Conservation (phyloP, 2,888 invertebrate genomes). For the Lithophane leautieri region DNA sequence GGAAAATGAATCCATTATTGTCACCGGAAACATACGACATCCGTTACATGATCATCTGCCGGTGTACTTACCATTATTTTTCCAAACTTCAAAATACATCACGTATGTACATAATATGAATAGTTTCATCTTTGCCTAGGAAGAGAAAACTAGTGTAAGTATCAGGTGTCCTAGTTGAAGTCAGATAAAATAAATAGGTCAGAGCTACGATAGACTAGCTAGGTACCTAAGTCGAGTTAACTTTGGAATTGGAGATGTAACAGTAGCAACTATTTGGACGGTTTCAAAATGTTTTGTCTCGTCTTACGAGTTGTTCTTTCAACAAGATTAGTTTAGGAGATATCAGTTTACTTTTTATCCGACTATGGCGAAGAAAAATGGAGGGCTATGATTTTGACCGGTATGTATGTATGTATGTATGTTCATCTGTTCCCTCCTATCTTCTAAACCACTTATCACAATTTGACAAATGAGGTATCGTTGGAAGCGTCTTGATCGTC, state of each 20-base stretch:
- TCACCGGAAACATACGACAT: too few species aligned
- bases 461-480: too few species aligned
- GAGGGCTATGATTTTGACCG: too few species aligned
- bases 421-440: too few species aligned
- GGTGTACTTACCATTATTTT: too few species aligned
- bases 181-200: slow-evolving; percentile 43
- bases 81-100: neutral
- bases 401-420: too few species aligned
- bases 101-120: slow-evolving; percentile 21
- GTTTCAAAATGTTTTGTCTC: slow-evolving; percentile 5
- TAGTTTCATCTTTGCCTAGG: slow-evolving; percentile 10
- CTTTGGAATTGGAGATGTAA: slow-evolving; percentile 41
- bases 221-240: slow-evolving; percentile 11
- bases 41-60: too few species aligned
- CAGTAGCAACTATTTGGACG: slow-evolving; percentile 10
- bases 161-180: slow-evolving; percentile 47
- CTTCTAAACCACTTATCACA: too few species aligned
- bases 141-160: slow-evolving; percentile 14
- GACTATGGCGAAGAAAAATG: too few species aligned
- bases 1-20: too few species aligned
- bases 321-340: neutral
- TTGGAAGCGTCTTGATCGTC: too few species aligned
- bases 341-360: too few species aligned
- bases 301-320: slow-evolving; percentile 6
- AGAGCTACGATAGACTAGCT: neutral